These are phyloP conservation scores for Augiades crinisus DNA, from an alignment of 2,888 invertebrate genomes.

Conservation along the genomic window DNA sequence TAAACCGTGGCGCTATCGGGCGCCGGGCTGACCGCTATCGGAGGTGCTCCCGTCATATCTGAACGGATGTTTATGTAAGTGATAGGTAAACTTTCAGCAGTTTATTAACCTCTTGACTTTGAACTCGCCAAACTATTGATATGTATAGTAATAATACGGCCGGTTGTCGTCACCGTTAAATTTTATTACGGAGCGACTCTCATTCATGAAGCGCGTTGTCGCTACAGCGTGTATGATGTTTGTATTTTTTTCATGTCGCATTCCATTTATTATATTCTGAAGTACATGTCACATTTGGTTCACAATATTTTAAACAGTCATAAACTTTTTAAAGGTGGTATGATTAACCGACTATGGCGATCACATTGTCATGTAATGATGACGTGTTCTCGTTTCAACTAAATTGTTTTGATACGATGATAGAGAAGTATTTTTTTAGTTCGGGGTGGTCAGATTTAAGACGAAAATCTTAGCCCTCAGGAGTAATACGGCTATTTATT, in stretches of 20 bases:
- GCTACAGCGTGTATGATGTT: background rate
- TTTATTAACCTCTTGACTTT: constrained; percentile 42
- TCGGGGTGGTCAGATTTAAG: too few relatives aligned
- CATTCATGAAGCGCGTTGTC: constrained; percentile 22
- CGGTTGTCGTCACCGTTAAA: constrained; percentile 26
- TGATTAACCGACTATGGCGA: too few relatives aligned
- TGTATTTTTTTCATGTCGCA: background rate
- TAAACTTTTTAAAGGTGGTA: too few relatives aligned
- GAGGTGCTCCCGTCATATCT: constrained; percentile 51
- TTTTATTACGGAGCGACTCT: constrained; percentile 12
- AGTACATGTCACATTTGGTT: too few relatives aligned
- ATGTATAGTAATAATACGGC: constrained; percentile 21
- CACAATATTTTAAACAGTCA: too few relatives aligned
- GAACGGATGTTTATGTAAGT: constrained; percentile 57
- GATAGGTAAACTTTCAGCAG: constrained; percentile 48
- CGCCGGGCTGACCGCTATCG: constrained; percentile 33
- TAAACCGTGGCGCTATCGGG: constrained; percentile 12
- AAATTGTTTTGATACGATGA: too few relatives aligned
- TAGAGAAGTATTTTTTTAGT: too few relatives aligned
- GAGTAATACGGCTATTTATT: too few relatives aligned
- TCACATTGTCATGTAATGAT: too few relatives aligned
- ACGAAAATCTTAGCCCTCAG: too few relatives aligned
- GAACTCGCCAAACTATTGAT: constrained; percentile 28
- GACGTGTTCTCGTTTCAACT: too few relatives aligned
- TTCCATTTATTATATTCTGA: too few relatives aligned